Evolutionary conservation across 2,888 invertebrate genomes (phyloP), one percentile per base, ranked within the genome.

Genomic region (Dasysyrphus tricinctus): DNA sequence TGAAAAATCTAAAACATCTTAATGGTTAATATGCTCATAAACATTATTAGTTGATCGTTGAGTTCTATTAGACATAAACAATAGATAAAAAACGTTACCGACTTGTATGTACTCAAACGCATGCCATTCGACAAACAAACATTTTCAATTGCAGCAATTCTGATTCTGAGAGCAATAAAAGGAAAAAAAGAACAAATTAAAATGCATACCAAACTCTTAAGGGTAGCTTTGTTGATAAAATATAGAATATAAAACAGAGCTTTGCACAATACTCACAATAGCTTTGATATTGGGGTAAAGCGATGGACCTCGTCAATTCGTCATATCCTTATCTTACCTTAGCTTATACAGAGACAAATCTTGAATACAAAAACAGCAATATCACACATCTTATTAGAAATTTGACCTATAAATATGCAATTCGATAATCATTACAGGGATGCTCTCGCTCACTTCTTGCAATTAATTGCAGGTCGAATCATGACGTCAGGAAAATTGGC

Each of bases 371-470:
- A 63, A 56, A 42, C 16, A 14, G 32, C 5, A 63, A 49, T 39
- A 61, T 16, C 9, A 16, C 14, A 16, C 56, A 51, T 63, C 12
- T 47, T 47, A 73, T 69, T 73, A 44, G n/a, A 86, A 72, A 72
- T 79, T 79, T 82, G 86, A 82, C 86, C 86, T 75, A 86, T 75
- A 82, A 82, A 79, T 82, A 75, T 79, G 74, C 78, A 86, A 75
- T 70, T 54, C 56, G 37, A 84, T 73, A 80, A 82, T 78, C 44
- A 81, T 77, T 32, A 47, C 75, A 70, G 70, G 54, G 65, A 86
- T 67, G 79, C 75, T 49, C 65, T 78, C 34, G 79, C 75, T 49
- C 65, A 82, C 42, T 73, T 42, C 54, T 16, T 74, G 54, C 61
- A 61, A 69, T 61, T 79, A 69, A 67, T 56, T 70, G 67, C 37